Conservation (phyloP, 2,113 vertebrate genomes). For the Actinemys pallida region DNA sequence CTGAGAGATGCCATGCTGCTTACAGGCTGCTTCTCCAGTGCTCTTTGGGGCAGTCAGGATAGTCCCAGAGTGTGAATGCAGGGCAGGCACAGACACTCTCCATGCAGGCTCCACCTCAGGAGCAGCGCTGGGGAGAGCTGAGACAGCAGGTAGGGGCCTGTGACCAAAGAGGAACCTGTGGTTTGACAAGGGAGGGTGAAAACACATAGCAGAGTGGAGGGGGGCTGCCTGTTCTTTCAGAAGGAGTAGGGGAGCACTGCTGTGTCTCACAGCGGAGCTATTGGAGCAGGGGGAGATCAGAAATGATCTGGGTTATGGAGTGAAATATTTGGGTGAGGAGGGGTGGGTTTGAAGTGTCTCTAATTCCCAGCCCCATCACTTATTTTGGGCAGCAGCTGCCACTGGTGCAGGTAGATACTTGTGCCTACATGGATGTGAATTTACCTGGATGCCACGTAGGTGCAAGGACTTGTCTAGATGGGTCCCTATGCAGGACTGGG, state of each 20-base stretch:
- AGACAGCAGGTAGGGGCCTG: background rate
- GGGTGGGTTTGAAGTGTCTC: background rate
- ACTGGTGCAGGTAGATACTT: background rate
- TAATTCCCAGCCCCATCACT: background rate
- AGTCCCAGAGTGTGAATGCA: background rate
- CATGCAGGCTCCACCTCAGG: background rate
- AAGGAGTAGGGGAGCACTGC: background rate
- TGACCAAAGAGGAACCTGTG: background rate
- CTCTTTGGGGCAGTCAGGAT: background rate
- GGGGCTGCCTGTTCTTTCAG: background rate
- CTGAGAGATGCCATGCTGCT: background rate
- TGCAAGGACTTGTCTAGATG: background rate
- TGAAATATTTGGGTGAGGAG: background rate
- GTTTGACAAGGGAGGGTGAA: background rate
- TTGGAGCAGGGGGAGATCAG: background rate
- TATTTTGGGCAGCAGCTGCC: background rate
- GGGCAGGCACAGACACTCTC: background rate
- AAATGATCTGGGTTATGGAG: background rate
- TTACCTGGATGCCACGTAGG: accelerated
- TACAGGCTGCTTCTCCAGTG: background rate
- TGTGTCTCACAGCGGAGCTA: background rate
- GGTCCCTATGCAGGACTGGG: background rate
- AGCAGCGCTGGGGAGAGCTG: background rate
- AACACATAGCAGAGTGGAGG: background rate
- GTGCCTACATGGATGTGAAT: background rate